Base-by-base conservation (phyloP, 2,113 vertebrate species). In the Ardeotis arabs region DNA sequence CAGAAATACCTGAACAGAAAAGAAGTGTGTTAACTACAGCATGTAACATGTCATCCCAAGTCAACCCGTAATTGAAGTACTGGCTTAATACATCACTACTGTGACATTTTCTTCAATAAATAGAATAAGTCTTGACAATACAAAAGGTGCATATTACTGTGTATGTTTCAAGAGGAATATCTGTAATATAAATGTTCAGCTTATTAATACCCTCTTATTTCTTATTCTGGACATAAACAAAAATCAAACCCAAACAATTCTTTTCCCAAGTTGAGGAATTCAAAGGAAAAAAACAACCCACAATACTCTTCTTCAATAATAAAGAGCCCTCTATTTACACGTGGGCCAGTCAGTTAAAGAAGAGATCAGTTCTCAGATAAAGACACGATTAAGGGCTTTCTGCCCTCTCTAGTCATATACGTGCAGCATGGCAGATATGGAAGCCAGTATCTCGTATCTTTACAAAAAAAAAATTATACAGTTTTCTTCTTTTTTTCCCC, bases 71-170 rank as follows among this genome's bases (percentile, higher is more conserved):
- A 98, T 98, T 98, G 98, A 98, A 98, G 98, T 98, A 98, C 98
- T 98, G 98, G 98, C 98, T 98, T 98, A 98, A 98, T 98, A 98
- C 97, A 98, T 98, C 98, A 98, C 98, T 97, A 98, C 90, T 97
- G 98, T 98, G 98, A 98, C 98, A 98, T 98, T 98, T 98, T 98
- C 98, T 97, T 98, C 98, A 98, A 98, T 98, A 98, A 98, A 98
- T 98, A 98, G 97, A 98, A 97, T 98, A 98, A 98, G 98, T 98
- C 96, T 98, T 96, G 98, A 98, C 97, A 98, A 98, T 97, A 98
- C 97, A 97, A 98, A 98, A 98, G 98, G 98, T 98, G 98, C 98
- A 97, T 98, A 98, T 97, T 98, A 98, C 96, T 96, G 97, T 96
- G 93, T 98, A 97, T 97, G 97, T 97, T 97, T 95, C 88, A 97